Evolutionary conservation across 2,888 invertebrate species (phyloP).

Genomic region (Copidosoma aretas): DNA sequence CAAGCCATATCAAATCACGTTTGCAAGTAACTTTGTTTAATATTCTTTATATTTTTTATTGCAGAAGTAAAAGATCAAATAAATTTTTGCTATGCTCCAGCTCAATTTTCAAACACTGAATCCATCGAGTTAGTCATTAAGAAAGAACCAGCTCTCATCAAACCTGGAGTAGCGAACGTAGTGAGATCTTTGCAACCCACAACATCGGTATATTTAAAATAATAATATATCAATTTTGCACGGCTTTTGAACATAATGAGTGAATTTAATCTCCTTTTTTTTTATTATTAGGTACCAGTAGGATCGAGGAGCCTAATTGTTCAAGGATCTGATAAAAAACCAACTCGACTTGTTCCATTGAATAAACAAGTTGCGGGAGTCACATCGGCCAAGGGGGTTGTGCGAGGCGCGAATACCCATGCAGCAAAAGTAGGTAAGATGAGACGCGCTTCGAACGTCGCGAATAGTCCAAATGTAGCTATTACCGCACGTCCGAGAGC

Average conservation of each 20-base stretch:
- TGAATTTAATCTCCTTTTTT: background rate
- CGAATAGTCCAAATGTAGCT: constrained; percentile 40
- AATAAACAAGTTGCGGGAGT: constrained; percentile 41
- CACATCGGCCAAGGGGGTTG: constrained; percentile 17
- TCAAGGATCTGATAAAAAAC: constrained; percentile 37
- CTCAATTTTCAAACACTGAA: constrained; percentile 41
- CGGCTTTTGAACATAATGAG: background rate
- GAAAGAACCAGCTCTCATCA: constrained; percentile 47
- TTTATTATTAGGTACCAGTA: constrained; percentile 12
- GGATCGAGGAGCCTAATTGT: constrained; percentile 25
- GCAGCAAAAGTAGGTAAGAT: constrained; percentile 38
- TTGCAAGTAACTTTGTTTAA: background rate
- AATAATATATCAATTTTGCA: background rate
- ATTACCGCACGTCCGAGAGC: constrained; percentile 43
- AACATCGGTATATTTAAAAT: constrained; percentile 4
- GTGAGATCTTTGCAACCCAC: too few species aligned
- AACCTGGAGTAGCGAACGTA: constrained; percentile 2
- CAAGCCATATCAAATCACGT: background rate
- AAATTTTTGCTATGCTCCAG: constrained; percentile 22
- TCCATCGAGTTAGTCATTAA: constrained; percentile 49
- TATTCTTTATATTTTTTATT: constrained; percentile 13
- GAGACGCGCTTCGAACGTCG: constrained; percentile 43
- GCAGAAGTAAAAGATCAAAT: constrained; percentile 25
- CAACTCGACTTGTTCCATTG: constrained; percentile 43
- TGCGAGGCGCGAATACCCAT: constrained; percentile 36